These are phyloP conservation scores for Achlya flavicornis DNA, from an alignment of 2,888 invertebrate species.

Conservation along the genomic window DNA sequence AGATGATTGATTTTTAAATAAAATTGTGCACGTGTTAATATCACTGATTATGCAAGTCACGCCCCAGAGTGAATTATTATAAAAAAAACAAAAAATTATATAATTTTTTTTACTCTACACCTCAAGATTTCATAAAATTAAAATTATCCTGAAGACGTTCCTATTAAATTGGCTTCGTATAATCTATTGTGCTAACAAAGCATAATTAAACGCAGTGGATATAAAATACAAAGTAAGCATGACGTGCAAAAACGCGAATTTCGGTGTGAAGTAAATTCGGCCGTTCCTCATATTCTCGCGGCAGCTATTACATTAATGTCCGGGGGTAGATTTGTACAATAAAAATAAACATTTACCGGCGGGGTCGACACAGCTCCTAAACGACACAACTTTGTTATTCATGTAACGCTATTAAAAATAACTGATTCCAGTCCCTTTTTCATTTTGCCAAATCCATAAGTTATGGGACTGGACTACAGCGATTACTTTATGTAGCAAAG, in stretches of 20 bases:
- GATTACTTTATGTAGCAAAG: background rate
- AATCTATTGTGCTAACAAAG: too few species aligned
- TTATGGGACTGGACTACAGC: slow-evolving; percentile 16
- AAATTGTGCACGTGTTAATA: too few species aligned
- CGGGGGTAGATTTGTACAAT: slow-evolving; percentile 70
- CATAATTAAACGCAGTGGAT: too few species aligned
- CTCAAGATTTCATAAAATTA: too few species aligned
- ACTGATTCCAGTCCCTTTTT: slow-evolving; percentile 49
- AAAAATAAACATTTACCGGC: slow-evolving; percentile 73
- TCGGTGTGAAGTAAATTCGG: slow-evolving; percentile 47
- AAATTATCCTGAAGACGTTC: too few species aligned
- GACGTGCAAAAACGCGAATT: slow-evolving; percentile 8
- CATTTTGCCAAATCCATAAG: slow-evolving; percentile 42
- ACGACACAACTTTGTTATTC: slow-evolving; percentile 66
- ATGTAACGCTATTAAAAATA: slow-evolving; percentile 61
- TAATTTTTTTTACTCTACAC: too few species aligned
- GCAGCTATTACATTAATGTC: slow-evolving; percentile 72
- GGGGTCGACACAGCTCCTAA: slow-evolving; percentile 60
- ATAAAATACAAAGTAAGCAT: background rate
- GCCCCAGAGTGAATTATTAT: too few species aligned
- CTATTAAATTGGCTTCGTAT: background rate
- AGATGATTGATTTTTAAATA: background rate
- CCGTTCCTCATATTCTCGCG: slow-evolving; percentile 64
- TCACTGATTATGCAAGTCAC: too few species aligned
- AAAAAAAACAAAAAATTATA: too few species aligned